phyloP scores from a whole-genome alignment of 2,113 vertebrate genomes.

The Macrotis lagotis region DNA sequence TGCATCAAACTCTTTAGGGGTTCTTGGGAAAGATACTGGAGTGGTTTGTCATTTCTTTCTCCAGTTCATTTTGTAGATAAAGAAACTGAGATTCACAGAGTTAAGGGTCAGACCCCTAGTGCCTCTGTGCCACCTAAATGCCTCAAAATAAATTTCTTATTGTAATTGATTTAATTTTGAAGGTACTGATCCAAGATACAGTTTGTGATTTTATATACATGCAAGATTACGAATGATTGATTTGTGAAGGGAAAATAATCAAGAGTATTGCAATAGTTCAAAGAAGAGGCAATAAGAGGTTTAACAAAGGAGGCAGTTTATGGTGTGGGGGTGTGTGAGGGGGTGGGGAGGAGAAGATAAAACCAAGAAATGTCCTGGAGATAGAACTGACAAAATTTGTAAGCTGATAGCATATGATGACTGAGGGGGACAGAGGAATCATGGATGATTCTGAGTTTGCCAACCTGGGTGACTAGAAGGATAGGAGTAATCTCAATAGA shows the following conservation, averaged over 20 bases:
- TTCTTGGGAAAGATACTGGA: neutral
- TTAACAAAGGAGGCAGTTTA: neutral
- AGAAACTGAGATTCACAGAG: neutral
- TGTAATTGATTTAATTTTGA: neutral
- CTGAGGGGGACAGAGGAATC: neutral
- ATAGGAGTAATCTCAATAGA: neutral
- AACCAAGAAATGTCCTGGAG: neutral
- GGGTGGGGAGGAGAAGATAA: neutral
- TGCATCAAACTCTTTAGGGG: neutral
- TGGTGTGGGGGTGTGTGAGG: no score
- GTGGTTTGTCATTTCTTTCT: neutral
- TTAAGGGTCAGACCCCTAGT: neutral
- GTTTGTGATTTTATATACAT: neutral
- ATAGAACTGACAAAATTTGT: neutral
- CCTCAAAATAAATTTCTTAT: neutral
- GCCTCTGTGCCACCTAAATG: neutral
- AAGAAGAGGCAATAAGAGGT: neutral
- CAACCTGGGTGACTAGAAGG: neutral
- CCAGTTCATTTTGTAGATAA: neutral
- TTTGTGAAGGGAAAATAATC: neutral
- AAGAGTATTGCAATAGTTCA: neutral
- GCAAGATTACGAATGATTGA: neutral
- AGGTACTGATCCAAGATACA: neutral
- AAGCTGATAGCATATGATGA: neutral
- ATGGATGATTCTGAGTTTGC: neutral